phyloP scores from a whole-genome alignment of 2,888 invertebrate genomes.

The Clusia tigrina region DNA sequence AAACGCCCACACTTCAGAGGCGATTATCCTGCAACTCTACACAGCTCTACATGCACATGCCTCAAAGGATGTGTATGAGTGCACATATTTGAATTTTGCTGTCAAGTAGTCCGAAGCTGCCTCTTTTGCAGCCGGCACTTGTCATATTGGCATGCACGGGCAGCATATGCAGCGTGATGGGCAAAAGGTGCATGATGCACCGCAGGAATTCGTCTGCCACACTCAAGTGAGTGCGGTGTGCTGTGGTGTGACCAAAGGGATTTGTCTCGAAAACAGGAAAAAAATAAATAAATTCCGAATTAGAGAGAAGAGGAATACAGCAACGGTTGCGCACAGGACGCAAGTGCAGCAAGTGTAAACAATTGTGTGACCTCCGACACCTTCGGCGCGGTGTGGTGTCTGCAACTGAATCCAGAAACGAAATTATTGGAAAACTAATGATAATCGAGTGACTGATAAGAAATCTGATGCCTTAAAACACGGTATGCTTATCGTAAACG shows the following conservation, averaged over 20 bases:
- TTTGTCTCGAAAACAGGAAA: not conserved
- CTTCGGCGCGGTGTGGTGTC: not conserved
- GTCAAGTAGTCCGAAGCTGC: no score
- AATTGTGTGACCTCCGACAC: not conserved
- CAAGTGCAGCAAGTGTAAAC: not conserved
- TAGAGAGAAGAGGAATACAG: not conserved
- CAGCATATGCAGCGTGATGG: not conserved
- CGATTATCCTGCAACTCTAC: no score
- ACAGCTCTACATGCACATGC: no score
- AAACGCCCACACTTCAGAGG: no score
- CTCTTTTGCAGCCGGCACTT: not conserved
- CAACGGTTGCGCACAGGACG: not conserved
- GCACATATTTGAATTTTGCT: no score
- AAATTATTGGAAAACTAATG: not conserved
- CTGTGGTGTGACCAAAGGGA: constrained; percentile 4
- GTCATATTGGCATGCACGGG: not conserved
- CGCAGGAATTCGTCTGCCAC: not conserved
- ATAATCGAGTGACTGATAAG: not conserved
- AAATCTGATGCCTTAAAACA: no score
- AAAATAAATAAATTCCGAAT: not conserved
- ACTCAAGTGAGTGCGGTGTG: not conserved
- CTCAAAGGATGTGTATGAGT: no score
- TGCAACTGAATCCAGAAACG: not conserved
- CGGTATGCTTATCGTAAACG: no score
- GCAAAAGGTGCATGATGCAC: not conserved